Evolutionary conservation across 2,113 vertebrate genomes (phyloP).

Genomic region (Leucosticte australis): DNA sequence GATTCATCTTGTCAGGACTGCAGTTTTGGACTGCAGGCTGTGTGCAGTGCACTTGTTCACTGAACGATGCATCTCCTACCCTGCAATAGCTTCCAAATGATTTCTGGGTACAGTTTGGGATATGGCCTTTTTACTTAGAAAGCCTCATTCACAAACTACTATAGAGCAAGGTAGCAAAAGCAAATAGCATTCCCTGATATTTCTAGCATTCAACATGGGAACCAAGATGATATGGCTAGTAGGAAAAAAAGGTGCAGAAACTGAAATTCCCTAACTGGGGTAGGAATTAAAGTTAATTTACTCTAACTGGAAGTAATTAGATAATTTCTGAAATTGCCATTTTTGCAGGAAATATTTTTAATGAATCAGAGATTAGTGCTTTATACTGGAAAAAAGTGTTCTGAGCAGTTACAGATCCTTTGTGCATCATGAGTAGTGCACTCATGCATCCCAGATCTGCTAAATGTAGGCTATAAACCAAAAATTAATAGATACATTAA

Average conservation of each 20-base stretch:
- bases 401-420: not conserved
- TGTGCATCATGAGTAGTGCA: not conserved
- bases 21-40: not conserved
- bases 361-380: not conserved
- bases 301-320: not conserved
- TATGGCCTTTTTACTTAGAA: not conserved
- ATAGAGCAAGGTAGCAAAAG: not conserved
- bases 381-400: not conserved
- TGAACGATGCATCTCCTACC: fast-evolving
- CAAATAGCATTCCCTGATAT: not conserved
- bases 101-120: not conserved
- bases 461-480: not conserved
- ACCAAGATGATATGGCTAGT: not conserved
- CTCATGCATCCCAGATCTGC: not conserved
- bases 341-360: not conserved
- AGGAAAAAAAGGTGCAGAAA: not conserved
- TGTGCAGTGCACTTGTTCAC: not conserved
- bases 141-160: not conserved
- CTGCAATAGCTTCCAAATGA: not conserved
- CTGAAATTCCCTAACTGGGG: not conserved
- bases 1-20: not conserved
- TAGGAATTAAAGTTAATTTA: not conserved
- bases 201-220: not conserved
- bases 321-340: not conserved
- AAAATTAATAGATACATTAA: not conserved